A percentile compares a stretch with the other conserved stretches of the same genome.
Conservation (phyloP, 2,888 invertebrate species). For the Acanthoscelides obtectus region DNA sequence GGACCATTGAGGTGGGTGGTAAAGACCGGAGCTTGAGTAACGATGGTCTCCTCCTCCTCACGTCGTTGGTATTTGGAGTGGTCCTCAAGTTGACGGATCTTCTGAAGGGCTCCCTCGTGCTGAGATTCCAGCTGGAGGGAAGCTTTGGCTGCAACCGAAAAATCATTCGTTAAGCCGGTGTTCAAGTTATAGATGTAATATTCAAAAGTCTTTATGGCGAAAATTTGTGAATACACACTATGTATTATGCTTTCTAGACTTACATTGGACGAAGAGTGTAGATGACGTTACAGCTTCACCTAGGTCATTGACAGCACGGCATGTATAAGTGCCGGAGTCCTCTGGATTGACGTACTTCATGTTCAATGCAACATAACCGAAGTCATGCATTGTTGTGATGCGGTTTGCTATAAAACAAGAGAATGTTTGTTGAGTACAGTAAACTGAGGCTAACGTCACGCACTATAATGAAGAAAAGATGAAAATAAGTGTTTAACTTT, state of each 20-base stretch:
- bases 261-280: constrained; percentile 81
- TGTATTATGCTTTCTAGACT: constrained; percentile 39
- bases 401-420: constrained; percentile 68
- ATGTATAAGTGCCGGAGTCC: constrained; percentile 95
- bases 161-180: background rate
- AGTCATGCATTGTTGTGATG: constrained; percentile 92
- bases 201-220: background rate
- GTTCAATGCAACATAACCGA: constrained; percentile 93
- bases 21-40: constrained; percentile 81
- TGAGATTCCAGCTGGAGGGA: constrained; percentile 83
- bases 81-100: constrained; percentile 83
- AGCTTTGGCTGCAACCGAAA: constrained; percentile 65
- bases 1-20: constrained; percentile 83
- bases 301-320: constrained; percentile 85
- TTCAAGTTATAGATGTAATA: background rate
- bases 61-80: constrained; percentile 71
- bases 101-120: constrained; percentile 83
- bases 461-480: too few species aligned
- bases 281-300: constrained; percentile 95
- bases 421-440: too few species aligned
- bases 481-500: too few species aligned
- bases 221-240: background rate
- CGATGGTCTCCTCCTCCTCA: constrained; percentile 74
- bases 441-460: too few species aligned
- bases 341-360: constrained; percentile 93